Conservation (phyloP, 1,140 invertebrate species). For the Caenorhabditis latens region DNA sequence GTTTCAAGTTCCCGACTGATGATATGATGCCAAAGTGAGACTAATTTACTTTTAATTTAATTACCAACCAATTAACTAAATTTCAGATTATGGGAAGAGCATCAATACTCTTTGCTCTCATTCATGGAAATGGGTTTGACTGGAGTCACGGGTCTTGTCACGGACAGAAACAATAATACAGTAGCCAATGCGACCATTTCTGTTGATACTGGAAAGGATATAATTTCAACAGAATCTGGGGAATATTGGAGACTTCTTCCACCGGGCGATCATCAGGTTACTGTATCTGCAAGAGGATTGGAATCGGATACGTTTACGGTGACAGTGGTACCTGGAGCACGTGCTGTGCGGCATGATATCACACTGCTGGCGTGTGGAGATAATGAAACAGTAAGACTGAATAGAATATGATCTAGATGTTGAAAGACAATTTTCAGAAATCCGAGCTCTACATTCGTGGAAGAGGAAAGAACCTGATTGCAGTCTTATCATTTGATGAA, state of each 20-base stretch:
- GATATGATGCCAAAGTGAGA: slow-evolving; percentile 82
- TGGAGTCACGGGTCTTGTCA: slow-evolving; percentile 88
- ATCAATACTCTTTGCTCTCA: slow-evolving; percentile 86
- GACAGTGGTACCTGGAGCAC: not conserved
- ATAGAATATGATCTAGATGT: not conserved
- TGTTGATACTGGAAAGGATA: slow-evolving; percentile 84
- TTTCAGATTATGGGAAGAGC: slow-evolving; percentile 87
- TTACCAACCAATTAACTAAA: not conserved
- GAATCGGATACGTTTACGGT: slow-evolving; percentile 39
- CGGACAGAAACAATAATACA: slow-evolving; percentile 84
- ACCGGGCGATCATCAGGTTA: slow-evolving; percentile 88
- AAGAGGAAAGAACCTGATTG: slow-evolving; percentile 48
- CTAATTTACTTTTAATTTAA: not conserved
- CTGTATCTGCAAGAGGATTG: slow-evolving; percentile 15
- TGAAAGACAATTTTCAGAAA: not conserved
- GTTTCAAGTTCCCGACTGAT: slow-evolving; percentile 88
- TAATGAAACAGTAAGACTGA: slow-evolving; percentile 12
- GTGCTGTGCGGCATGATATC: slow-evolving; percentile 29
- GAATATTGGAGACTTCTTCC: slow-evolving; percentile 93
- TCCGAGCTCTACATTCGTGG: slow-evolving; percentile 31
- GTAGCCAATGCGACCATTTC: slow-evolving; percentile 85
- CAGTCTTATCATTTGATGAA: slow-evolving; percentile 40
- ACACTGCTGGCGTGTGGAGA: slow-evolving; percentile 41
- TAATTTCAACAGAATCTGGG: slow-evolving; percentile 84
- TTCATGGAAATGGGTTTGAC: slow-evolving; percentile 91